Evolutionary conservation across 2,113 vertebrate genomes (phyloP).

Genomic region (Setophaga kirtlandii): DNA sequence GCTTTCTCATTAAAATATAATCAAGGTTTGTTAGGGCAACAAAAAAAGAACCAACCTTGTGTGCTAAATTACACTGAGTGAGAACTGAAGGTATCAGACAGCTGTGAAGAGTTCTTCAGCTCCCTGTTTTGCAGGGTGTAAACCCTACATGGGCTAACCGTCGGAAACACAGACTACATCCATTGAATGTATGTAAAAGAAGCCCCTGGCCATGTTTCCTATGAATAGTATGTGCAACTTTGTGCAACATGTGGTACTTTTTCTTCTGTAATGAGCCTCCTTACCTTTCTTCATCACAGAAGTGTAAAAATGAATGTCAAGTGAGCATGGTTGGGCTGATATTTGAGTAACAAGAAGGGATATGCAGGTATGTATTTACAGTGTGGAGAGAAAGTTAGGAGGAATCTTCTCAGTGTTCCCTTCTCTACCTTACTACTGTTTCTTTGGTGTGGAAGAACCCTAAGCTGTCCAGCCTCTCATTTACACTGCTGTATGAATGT

Average conservation of each 20-base stretch:
- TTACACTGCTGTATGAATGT: neutral
- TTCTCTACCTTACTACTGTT: neutral
- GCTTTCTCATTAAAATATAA: slow-evolving; percentile 40
- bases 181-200: neutral
- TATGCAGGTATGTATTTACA: neutral
- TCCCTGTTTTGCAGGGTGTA: neutral
- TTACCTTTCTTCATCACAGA: neutral
- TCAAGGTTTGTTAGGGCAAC: slow-evolving; percentile 19
- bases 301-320: neutral
- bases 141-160: neutral
- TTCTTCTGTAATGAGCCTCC: neutral
- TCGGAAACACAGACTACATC: neutral
- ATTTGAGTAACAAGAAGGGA: neutral
- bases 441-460: neutral
- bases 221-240: neutral
- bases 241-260: neutral
- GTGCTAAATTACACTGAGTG: neutral
- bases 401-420: neutral
- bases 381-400: neutral
- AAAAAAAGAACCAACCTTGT: neutral
- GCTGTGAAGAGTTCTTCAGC: neutral
- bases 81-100: neutral
- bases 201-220: neutral
- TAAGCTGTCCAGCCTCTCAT: neutral
- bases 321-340: neutral